Base-by-base conservation (phyloP, 2,888 invertebrate species). In the Orthosia gracilis region DNA sequence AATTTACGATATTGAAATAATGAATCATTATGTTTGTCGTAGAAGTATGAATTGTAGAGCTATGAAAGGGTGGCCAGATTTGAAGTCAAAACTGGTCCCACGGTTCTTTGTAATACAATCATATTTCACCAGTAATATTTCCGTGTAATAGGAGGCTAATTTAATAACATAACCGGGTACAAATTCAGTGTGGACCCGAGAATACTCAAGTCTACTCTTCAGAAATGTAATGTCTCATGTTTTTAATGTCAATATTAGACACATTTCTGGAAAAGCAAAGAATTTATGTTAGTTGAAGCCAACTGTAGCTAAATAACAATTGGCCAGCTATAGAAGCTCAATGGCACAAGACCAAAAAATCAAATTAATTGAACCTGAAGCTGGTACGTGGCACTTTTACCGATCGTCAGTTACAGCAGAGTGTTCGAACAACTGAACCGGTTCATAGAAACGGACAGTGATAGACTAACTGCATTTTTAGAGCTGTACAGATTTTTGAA, bases 371-470 rank as follows among this genome's bases (percentile, higher is more conserved):
- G 52, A 61, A 45, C 55, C 69, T 12, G 47, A 45, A 72, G 3
- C 62, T 55, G 18, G 61, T 54, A 62, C 65, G 40, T 58, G 49
- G 57, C 54, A 66, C 47, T 66, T 69, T 71, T 59, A 23, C 17
- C 45, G 26, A 40, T 31, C 47, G 26, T 55, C 69, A 17, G 31
- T 66, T 81, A 55, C 68, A 62, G 11, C 21, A 40, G 55, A 72
- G 18, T 63, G 45, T 64, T 52, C 18, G 65, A 13, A 69, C 50
- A 80, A 63, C 68, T 72, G 72, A 76, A 80, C 18, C 3, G 11
- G 40, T 76, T 66, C 55, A 76, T 69, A 40, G 50, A 65, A 76
- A 31, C 7, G 40, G 65, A 66, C 69, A 72, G 54, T 72, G 76
- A 80, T 12, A 40, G 18, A 69, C 50, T 72, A 23, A 62, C 54